Evolutionary conservation across 2,113 vertebrate species (phyloP).

Genomic region (Nothocercus julius): DNA sequence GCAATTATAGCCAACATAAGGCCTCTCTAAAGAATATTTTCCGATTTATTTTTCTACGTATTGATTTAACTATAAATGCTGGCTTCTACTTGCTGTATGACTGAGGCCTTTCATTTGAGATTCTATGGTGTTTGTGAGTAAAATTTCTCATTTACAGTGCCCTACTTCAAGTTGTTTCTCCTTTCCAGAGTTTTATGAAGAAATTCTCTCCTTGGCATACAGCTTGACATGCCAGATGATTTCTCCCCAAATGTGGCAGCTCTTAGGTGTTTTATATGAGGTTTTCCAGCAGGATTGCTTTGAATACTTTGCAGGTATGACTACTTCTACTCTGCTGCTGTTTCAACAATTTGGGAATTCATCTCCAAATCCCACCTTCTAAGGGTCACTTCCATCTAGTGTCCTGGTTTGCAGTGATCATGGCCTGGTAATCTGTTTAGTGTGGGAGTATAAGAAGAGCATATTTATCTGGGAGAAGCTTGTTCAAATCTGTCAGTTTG

Average conservation of each 20-base stretch:
- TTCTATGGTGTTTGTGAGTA: background rate
- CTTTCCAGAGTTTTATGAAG: slow-evolving; percentile 94
- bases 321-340: background rate
- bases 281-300: slow-evolving; percentile 96
- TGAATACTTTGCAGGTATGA: slow-evolving; percentile 94
- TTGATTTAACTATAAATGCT: background rate
- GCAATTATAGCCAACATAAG: background rate
- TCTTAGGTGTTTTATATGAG: slow-evolving; percentile 90
- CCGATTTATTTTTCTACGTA: background rate
- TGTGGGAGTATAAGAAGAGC: background rate
- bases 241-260: slow-evolving; percentile 98
- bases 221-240: slow-evolving; percentile 93
- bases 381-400: background rate
- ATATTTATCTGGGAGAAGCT: background rate
- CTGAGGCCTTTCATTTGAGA: background rate
- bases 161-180: background rate
- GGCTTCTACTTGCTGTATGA: background rate
- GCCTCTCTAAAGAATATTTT: background rate
- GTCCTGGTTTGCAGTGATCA: background rate
- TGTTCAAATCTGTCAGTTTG: slow-evolving; percentile 21
- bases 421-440: background rate
- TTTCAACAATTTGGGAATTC: background rate
- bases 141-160: background rate
- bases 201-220: slow-evolving; percentile 94
- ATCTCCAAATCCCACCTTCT: background rate